phyloP scores from a whole-genome alignment of 2,797 vertebrate genomes.

The Phrynocephalus guinanensis region DNA sequence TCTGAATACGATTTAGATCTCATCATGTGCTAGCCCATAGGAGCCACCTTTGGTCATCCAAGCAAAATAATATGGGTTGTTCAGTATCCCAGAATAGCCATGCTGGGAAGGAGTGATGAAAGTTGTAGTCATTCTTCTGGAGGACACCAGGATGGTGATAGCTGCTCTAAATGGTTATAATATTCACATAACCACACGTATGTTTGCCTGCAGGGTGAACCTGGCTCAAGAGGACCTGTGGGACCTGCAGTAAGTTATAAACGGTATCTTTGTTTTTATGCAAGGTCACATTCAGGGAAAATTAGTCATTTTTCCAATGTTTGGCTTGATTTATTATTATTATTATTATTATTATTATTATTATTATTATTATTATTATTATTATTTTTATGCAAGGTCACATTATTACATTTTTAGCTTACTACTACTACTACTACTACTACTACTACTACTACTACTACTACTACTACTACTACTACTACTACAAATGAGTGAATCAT shows the following conservation, averaged over 20 bases:
- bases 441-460: too few species aligned
- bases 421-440: too few species aligned
- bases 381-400: too few species aligned
- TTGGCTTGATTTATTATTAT: not conserved
- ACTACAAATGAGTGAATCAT: too few species aligned
- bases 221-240: slow-evolving; percentile 66
- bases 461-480: too few species aligned
- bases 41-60: not conserved
- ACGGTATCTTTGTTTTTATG: fast-evolving
- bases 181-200: not conserved
- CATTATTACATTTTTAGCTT: too few species aligned
- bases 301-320: not conserved
- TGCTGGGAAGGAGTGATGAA: not conserved
- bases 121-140: not conserved
- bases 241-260: slow-evolving; percentile 64
- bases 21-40: not conserved
- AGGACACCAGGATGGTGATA: not conserved
- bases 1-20: not conserved
- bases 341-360: too few species aligned
- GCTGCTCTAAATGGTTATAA: not conserved
- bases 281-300: fast-evolving
- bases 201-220: slow-evolving; percentile 70
- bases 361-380: too few species aligned
- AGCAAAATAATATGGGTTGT: not conserved
- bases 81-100: not conserved